Percentiles rank a stretch among this genome's conserved stretches.
Evolutionary conservation across 1,140 invertebrate genomes (phyloP).

Genomic region (Micrasema minimum): DNA sequence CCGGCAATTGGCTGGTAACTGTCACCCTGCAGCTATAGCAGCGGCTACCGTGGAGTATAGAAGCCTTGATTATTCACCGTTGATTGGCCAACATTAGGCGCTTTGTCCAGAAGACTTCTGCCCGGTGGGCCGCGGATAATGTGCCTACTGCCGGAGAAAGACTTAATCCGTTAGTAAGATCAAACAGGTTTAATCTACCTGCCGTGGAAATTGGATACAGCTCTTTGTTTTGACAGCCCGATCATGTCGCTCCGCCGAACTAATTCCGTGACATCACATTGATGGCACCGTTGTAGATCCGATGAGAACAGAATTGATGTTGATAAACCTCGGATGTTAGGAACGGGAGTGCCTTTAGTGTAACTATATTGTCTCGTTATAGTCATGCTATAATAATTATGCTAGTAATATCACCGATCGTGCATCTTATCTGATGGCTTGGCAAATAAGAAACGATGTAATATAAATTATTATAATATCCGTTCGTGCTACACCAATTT

Average conservation of each 20-base stretch:
- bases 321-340: too few relatives aligned
- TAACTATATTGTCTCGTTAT: not conserved
- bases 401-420: too few relatives aligned
- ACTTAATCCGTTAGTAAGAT: conserved; percentile 33
- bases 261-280: not conserved
- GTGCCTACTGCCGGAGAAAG: conserved; percentile 11
- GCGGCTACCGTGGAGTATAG: conserved; percentile 12
- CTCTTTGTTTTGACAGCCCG: conserved; percentile 33
- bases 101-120: conserved; percentile 16
- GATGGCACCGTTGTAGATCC: not conserved
- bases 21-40: conserved; percentile 15
- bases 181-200: conserved; percentile 32
- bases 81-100: conserved; percentile 34
- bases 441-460: too few relatives aligned
- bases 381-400: not conserved
- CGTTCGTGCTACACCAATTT: too few relatives aligned
- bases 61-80: conserved; percentile 25
- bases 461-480: too few relatives aligned
- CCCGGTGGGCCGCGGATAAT: conserved; percentile 12
- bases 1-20: too few relatives aligned
- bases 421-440: too few relatives aligned
- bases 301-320: conserved; percentile 14
- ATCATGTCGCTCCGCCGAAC: conserved; percentile 23
- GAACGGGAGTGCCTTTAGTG: not conserved
- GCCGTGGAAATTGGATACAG: conserved; percentile 24